Evolutionary conservation across 2,113 vertebrate genomes (phyloP), one percentile per base, ranked within the genome.

Genomic region (Aleadryas rufinucha): DNA sequence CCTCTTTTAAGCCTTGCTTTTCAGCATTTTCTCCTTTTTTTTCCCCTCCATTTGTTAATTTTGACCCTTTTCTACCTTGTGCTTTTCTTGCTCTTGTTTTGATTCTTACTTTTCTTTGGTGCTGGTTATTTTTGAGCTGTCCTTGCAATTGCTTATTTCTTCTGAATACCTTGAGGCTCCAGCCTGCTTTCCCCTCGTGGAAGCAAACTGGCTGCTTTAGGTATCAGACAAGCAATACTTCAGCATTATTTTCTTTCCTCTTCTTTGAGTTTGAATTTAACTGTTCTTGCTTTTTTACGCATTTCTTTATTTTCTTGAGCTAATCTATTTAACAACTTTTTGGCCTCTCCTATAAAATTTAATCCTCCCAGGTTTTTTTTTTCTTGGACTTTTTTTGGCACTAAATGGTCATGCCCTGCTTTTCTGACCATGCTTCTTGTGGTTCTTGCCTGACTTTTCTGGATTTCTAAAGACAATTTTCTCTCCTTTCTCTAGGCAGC

Each of bases 401-500:
- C 97, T 98, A 97, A 98, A 83, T 50, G 87, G 94, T 94, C 94
- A 87, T 96, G 89, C 89, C 97, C 93, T 95, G 89, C 95, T 97
- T 90, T 96, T 95, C 96, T 94, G 94, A 94, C 96, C 57, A 60
- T 68, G 89, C 66, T 91, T 83, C 80, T 89, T 75, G 79, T 88
- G 69, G 49, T 87, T 84, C 91, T 96, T 92, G 44, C 71, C 81
- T 95, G 61, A 41, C 27, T 97, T 94, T 97, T 77, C 78, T 74
- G 84, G 59, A 57, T 89, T 92, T 96, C 86, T 97, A 97, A 97
- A 97, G 94, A 89, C 35, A 26, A 84, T 96, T 97, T 98, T 96
- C 93, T 82, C 93, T 95, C 86, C 84, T 97, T 98, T 94, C 95
- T 94, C 94, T 97, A 98, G 98, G 98, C 98, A 97, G 95, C 98